Evolutionary conservation across 2,888 invertebrate genomes (phyloP).

Genomic region (Embidobia sp.): DNA sequence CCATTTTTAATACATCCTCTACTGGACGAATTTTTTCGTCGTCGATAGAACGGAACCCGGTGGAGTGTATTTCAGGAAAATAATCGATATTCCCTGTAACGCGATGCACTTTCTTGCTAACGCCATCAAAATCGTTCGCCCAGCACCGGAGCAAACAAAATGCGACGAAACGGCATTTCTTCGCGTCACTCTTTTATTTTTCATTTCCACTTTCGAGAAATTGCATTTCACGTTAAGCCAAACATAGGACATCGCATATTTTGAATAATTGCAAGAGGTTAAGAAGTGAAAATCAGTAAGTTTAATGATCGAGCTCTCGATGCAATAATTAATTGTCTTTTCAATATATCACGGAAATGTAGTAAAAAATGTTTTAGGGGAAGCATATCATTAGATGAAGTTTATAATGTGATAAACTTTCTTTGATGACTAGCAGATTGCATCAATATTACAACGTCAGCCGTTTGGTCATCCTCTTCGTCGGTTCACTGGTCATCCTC

Average conservation of each 20-base stretch:
- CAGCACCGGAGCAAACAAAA: background rate
- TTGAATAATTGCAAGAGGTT: too few species aligned
- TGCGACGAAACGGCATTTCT: slow-evolving; percentile 2
- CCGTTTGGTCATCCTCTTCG: slow-evolving; percentile 10
- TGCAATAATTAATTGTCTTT: too few species aligned
- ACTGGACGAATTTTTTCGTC: slow-evolving; percentile 20
- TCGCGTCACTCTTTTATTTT: background rate
- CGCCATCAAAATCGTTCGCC: slow-evolving; percentile 34
- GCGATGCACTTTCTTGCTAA: slow-evolving; percentile 44
- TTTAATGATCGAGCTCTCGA: too few species aligned
- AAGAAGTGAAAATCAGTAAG: too few species aligned
- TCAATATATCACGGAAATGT: too few species aligned
- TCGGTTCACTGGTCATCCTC: too few species aligned
- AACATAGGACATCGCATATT: too few species aligned
- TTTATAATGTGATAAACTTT: too few species aligned
- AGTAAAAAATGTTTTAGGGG: slow-evolving; percentile 11
- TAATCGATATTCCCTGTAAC: slow-evolving; percentile 40
- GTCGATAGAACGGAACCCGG: slow-evolving; percentile 12
- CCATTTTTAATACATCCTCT: slow-evolving; percentile 18
- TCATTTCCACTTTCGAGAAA: too few species aligned
- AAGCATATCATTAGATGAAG: slow-evolving; percentile 3
- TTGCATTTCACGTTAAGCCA: too few species aligned
- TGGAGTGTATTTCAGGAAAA: slow-evolving; percentile 46
- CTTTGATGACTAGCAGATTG: slow-evolving; percentile 38
- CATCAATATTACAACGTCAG: slow-evolving; percentile 18